Evolutionary conservation across 2,113 vertebrate genomes (phyloP), one percentile per base, ranked within the genome.

Genomic region (Caranx melampygus): DNA sequence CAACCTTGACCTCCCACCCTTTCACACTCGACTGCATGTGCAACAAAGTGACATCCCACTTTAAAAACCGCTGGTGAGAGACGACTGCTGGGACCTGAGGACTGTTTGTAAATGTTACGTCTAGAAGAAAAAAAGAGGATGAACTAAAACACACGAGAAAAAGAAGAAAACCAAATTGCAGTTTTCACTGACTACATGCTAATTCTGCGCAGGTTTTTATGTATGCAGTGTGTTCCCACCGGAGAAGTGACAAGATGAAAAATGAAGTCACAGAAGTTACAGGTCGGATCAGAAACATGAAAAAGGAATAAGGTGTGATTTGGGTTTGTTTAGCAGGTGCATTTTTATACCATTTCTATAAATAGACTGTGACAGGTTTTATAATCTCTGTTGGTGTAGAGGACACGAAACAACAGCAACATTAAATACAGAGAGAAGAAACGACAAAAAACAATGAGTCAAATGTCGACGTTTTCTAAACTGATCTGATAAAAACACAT

Each of bases 11-110:
- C 34, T 59, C 34, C 34, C 16, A 60, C 44, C 35, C 21, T 45
- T 35, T 61, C 49, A 45, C 13, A 2, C 18, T 20, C n/a, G 44
- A 78, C 20, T 67, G 52, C 80, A 12, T 18, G 47, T 61, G 55
- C 67, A 60, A 49, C 31, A 75, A 70, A 60, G 35, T 26, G 63
- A 74, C 57, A 58, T 26, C 52, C 60, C 6, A 9, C 14, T 72
- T 66, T 44, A 52, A 54, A 42, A 12, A 42, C 1, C 0, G 6
- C 33, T 21, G 9, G 15, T 12, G 20, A 5, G 37, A 20, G 21
- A 20, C 4, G 13, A 70, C 13, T 13, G 5, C 44, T 45, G n/a
- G n/a, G 10, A 21, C n/a, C 0, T 12, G n/a, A 10, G 5, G 57
- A n/a, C 40, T n/a, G 8, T 49, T 20, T 7, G 4, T 12, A 21